Base-by-base conservation (phyloP, 2,797 vertebrate species). In the Poecilia gillii region DNA sequence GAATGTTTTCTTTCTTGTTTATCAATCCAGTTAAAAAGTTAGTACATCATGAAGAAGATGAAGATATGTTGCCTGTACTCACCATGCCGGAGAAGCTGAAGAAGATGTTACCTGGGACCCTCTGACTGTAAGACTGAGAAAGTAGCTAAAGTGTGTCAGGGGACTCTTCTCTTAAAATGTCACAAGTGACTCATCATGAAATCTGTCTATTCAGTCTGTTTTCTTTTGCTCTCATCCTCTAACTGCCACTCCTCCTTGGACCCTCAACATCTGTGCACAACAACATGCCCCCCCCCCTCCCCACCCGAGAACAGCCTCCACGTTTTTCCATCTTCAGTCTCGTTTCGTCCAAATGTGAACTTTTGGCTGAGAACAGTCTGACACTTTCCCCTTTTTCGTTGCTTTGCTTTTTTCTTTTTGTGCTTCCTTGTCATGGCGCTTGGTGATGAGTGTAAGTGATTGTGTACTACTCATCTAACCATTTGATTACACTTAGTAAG, bases 171-270 rank as follows among this genome's bases (percentile, higher is more conserved):
- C 28, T 72, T 41, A 83, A 93, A 92, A 89, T 88, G 86, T 86
- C 88, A 88, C 4, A 0, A 76, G 85, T 96, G 95, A 96, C 72
- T 96, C 94, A 96, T 81, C 78, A 0, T 51, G 85, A 87, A 78
- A 91, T 46, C 0, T 46, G 31, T 18, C 49, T 81, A 55, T 85
- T 36, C 75, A 12, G 41, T 51, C 23, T n/a, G 20, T 82, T 14
- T 70, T 55, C 53, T 16, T 25, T 11, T 36, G 57, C 71, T 75
- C 7, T 78, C 36, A 59, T 81, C 45, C 28, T 84, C 23, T 75
- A 45, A 62, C 13, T 55, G 8, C 46, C 23, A 25, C 18, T 68
- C 11, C 31, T 53, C 11, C n/a, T 39, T 59, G 13, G 81, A 90
- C 89, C 92, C 91, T 86, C 64, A 73, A 53, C 20, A 16, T 77